Evolutionary conservation across 2,797 vertebrate species (phyloP).

Genomic region (Percopsis omiscomaycus): DNA sequence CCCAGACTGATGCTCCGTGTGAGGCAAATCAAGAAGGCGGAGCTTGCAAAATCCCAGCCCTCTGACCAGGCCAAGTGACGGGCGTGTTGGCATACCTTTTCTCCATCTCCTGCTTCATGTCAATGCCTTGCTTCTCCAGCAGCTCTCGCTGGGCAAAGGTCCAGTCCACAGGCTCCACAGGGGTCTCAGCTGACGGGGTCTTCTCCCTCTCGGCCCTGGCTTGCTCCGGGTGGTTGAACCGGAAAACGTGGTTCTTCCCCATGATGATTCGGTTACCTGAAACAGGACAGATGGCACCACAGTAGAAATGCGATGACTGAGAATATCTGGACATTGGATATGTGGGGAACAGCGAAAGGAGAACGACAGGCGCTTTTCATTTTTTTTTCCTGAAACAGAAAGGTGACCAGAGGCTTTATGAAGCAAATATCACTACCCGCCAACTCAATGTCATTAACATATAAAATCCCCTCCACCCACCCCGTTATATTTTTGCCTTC

Average conservation of each 20-base stretch:
- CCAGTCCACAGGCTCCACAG: conserved; percentile 98
- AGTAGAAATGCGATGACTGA: not conserved
- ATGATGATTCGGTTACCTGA: conserved; percentile 98
- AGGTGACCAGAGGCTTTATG: not conserved
- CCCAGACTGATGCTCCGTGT: too few relatives aligned
- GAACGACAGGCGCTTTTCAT: not conserved
- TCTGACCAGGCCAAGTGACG: too few relatives aligned
- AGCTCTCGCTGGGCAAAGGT: conserved; percentile 97
- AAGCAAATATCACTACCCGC: not conserved
- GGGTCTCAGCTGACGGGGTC: conserved; percentile 94
- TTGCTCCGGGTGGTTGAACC: conserved; percentile 98
- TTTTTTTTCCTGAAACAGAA: not conserved
- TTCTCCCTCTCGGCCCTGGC: conserved; percentile 96
- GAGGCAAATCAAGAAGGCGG: too few relatives aligned
- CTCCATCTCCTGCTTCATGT: conserved; percentile 99
- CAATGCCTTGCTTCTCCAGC: conserved; percentile 97
- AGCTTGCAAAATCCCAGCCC: too few relatives aligned
- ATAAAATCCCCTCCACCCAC: not conserved
- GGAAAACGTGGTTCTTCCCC: conserved; percentile 99
- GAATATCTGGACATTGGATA: not conserved
- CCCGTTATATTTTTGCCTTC: too few relatives aligned
- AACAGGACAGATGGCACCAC: conserved; percentile 5
- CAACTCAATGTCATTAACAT: not conserved
- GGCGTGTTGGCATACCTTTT: conserved; percentile 81
- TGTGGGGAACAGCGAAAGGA: not conserved